phyloP scores from a whole-genome alignment of 2,113 vertebrate genomes.

The Petrocephalus zakoni region DNA sequence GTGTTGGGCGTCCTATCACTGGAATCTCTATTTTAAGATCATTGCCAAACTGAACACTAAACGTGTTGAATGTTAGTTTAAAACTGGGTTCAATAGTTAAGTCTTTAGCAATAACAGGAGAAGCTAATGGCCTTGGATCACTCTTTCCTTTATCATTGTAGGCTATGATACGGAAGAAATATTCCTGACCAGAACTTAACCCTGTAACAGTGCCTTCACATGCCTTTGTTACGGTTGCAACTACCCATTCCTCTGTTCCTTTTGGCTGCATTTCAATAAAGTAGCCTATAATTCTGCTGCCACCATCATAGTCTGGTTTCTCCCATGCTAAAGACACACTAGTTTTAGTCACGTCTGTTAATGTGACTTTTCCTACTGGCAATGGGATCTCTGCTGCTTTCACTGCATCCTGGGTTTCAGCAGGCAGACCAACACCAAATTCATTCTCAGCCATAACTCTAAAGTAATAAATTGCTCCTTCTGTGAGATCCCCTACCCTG shows the following conservation, averaged over 20 bases:
- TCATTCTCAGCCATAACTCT: slow-evolving; percentile 98
- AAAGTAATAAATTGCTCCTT: slow-evolving; percentile 91
- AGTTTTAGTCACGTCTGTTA: slow-evolving; percentile 87
- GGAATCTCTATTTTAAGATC: slow-evolving; percentile 92
- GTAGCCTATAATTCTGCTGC: slow-evolving; percentile 89
- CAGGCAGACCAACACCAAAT: slow-evolving; percentile 81
- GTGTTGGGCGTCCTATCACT: slow-evolving; percentile 79
- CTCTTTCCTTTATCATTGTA: slow-evolving; percentile 96
- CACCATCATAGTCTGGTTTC: slow-evolving; percentile 93
- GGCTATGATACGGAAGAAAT: slow-evolving; percentile 81
- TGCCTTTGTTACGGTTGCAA: slow-evolving; percentile 79
- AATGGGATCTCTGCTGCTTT: slow-evolving; percentile 91
- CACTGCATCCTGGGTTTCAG: slow-evolving; percentile 76
- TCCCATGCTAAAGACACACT: slow-evolving; percentile 86
- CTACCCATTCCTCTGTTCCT: slow-evolving; percentile 86
- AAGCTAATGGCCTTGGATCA: slow-evolving; percentile 80
- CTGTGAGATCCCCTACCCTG: slow-evolving; percentile 83
- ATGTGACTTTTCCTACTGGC: slow-evolving; percentile 84
- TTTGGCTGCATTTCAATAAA: slow-evolving; percentile 90
- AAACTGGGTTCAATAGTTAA: slow-evolving; percentile 80
- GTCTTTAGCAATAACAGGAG: slow-evolving; percentile 87
- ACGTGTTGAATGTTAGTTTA: slow-evolving; percentile 79
- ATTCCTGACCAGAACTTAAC: slow-evolving; percentile 84
- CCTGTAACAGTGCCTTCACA: slow-evolving; percentile 81
- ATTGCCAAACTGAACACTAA: slow-evolving; percentile 81